phyloP scores from a whole-genome alignment of 2,888 invertebrate species.

The Drosophila merina region DNA sequence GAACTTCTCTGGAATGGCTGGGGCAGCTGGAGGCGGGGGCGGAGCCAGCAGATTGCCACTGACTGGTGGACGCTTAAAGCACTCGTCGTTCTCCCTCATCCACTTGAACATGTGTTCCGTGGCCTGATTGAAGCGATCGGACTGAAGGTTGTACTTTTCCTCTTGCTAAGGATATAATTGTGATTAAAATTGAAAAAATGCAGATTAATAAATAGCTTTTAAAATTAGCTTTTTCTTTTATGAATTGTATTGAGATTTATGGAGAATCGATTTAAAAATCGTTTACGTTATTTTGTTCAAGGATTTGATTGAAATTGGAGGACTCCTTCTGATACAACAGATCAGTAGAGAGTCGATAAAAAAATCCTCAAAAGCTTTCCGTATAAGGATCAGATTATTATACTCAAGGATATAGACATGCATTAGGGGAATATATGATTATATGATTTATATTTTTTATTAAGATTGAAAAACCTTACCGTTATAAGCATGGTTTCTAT shows the following conservation, averaged over 20 bases:
- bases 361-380: background rate
- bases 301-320: background rate
- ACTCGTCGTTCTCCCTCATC: constrained; percentile 82
- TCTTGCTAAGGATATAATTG: constrained; percentile 79
- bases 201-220: too few relatives aligned
- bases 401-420: background rate
- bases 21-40: constrained; percentile 28
- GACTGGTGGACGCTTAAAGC: constrained; percentile 81
- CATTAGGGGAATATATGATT: background rate
- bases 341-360: background rate
- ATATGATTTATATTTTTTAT: too few relatives aligned
- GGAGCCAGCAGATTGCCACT: constrained; percentile 21
- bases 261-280: too few relatives aligned
- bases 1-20: constrained; percentile 65
- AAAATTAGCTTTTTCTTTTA: background rate
- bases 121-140: constrained; percentile 81
- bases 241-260: background rate
- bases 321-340: background rate
- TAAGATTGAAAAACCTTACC: constrained; percentile 83
- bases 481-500: constrained; percentile 91
- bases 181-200: background rate
- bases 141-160: constrained; percentile 82
- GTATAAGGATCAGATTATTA: background rate
- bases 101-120: constrained; percentile 83
- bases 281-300: too few relatives aligned